Evolutionary conservation across 2,888 invertebrate species (phyloP), one percentile per base, ranked within the genome.

Genomic region (Polyommatus icarus): DNA sequence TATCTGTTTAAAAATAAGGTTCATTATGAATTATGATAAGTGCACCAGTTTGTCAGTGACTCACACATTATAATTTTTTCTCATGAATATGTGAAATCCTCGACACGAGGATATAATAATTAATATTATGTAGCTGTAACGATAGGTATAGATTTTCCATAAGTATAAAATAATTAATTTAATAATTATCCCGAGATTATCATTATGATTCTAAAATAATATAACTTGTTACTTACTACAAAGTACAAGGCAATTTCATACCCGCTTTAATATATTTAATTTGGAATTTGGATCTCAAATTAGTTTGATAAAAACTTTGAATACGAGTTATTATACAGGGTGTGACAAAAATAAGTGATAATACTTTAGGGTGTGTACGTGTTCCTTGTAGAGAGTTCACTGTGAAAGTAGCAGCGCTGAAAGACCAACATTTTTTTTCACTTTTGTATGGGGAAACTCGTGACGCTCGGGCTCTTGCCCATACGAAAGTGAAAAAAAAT

Each of bases 11-110:
- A 1, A 12, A 6, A 76, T 67, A 76, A 29, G 40, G 24, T 24
- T 29, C 46, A 76, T 36, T 46, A 24, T 59, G 15, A 50, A n/a
- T n/a, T n/a, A n/a, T n/a, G n/a, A n/a, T n/a, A n/a, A n/a, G n/a
- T 10, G 4, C 61, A 10, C 20, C 24, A 8, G 24, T 1, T 10
- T 4, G 24, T 20, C 1, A 10, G 24, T 67, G 67, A 67, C 29
- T 67, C 67, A 29, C 24, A 50, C 75, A 40, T 10, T 20, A 24
- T 46, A 50, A 40, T 29, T 20, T n/a, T n/a, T 75, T 50, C 50
- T 50, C 46, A 73, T 10, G 46, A 46, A 40, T 40, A 10, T 73
- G 32, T 73, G n/a, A 61, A 61, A 61, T 61, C 61, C 24, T 61
- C 24, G 12, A 61, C 12, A 40, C 2, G 40, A 40, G 10, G 10